phyloP scores from a whole-genome alignment of 1,140 invertebrate genomes.

The Neotoxoptera formosana region DNA sequence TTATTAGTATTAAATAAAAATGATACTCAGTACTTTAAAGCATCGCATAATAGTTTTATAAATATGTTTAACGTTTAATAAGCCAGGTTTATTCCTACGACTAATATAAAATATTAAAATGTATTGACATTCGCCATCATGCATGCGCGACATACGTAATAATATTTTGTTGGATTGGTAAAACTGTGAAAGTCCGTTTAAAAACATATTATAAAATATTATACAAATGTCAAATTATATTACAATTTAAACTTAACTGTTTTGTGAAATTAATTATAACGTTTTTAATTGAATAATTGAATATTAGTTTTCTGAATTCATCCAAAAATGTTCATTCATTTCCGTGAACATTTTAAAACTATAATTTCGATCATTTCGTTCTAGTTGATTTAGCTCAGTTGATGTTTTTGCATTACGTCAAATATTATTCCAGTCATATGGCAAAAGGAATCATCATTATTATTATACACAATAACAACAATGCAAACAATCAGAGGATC shows the following conservation, averaged over 20 bases:
- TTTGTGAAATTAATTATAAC: background rate
- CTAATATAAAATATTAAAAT: background rate
- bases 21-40: background rate
- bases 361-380: background rate
- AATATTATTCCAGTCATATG: background rate
- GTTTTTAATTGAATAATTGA: background rate
- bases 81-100: background rate
- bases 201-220: background rate
- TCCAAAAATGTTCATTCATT: background rate
- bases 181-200: background rate
- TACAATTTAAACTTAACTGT: background rate
- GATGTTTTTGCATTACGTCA: background rate
- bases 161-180: background rate
- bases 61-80: background rate
- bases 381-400: background rate
- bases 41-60: background rate
- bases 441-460: background rate
- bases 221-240: background rate
- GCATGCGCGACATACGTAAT: background rate
- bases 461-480: background rate
- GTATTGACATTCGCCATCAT: background rate
- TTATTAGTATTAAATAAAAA: background rate
- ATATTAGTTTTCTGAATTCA: background rate
- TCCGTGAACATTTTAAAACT: background rate
- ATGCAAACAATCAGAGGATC: background rate